Conservation (phyloP, 1,140 invertebrate species). For the Drosophila watanabei region DNA sequence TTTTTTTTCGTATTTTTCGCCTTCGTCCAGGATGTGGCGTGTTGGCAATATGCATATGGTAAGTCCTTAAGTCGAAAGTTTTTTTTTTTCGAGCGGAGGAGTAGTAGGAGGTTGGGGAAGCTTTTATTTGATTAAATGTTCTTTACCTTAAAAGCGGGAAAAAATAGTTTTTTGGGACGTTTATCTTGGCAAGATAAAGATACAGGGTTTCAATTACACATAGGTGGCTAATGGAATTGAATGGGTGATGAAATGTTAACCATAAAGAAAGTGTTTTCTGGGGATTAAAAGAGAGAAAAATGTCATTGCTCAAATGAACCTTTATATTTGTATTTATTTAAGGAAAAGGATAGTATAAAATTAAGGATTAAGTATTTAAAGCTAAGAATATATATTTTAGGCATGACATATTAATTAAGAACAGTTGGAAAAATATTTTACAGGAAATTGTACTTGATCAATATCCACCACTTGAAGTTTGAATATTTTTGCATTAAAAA, state of each 20-base stretch:
- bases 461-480: no score
- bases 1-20: conserved; percentile 13
- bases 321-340: not conserved
- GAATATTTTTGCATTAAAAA: no score
- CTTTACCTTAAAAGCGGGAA: conserved; percentile 36
- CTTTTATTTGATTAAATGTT: conserved; percentile 53
- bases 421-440: no score
- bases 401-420: no score
- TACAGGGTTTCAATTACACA: conserved; percentile 31
- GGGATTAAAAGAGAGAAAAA: not conserved
- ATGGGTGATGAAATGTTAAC: conserved; percentile 9
- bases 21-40: conserved; percentile 35
- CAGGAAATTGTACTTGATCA: no score
- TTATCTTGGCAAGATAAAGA: conserved; percentile 30
- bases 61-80: conserved; percentile 42
- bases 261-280: conserved; percentile 8
- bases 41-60: conserved; percentile 56
- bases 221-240: conserved; percentile 40
- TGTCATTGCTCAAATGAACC: not conserved
- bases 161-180: conserved; percentile 41
- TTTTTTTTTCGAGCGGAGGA: not conserved
- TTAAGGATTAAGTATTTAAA: not conserved
- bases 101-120: not conserved
- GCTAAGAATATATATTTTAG: no score
- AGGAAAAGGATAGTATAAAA: not conserved